Conservation (phyloP, 2,888 invertebrate species). For the Gymnosoma rotundatum region DNA sequence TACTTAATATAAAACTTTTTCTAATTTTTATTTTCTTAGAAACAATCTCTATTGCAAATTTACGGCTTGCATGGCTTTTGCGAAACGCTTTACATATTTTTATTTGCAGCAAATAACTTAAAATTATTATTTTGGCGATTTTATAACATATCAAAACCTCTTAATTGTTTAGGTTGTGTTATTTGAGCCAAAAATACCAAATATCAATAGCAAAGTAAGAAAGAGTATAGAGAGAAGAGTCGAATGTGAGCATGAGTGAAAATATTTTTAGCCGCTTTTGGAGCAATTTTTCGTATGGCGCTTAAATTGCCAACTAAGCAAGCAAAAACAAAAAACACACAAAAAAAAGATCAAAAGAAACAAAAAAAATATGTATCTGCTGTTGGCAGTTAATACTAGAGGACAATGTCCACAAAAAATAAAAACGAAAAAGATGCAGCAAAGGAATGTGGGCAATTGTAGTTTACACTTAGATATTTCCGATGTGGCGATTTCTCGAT, state of each 20-base stretch:
- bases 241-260: constrained; percentile 7
- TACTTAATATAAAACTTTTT: too few relatives aligned
- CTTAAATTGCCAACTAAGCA: constrained; percentile 23
- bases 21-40: too few relatives aligned
- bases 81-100: too few relatives aligned
- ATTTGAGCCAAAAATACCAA: background rate
- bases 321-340: background rate
- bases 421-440: background rate
- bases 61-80: too few relatives aligned
- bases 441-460: constrained; percentile 17
- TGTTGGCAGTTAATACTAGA: constrained; percentile 33
- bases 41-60: too few relatives aligned
- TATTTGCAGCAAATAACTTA: too few relatives aligned
- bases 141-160: background rate
- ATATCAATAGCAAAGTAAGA: background rate
- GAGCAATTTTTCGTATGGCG: constrained; percentile 31
- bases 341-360: constrained; percentile 19
- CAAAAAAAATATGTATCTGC: background rate
- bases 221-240: background rate
- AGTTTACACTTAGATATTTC: background rate
- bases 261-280: constrained; percentile 6
- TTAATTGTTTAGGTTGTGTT: constrained; percentile 2
- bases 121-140: background rate
- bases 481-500: too few relatives aligned
- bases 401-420: constrained; percentile 49